A percentile compares a stretch with the other conserved stretches of the same genome.
Conservation (phyloP, 2,113 vertebrate genomes). For the Gracilinanus agilis region DNA sequence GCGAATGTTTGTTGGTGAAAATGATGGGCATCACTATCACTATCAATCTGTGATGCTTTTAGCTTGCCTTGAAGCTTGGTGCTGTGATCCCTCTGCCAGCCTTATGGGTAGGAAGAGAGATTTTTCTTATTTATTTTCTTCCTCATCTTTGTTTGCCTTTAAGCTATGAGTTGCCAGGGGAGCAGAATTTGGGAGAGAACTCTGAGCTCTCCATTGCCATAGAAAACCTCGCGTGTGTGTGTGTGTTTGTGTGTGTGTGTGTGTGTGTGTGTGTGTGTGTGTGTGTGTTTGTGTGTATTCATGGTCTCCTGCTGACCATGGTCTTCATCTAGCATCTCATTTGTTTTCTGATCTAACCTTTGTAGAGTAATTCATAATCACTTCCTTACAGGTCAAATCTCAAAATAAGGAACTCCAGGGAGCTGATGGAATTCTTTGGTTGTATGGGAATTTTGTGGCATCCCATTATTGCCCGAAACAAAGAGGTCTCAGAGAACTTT, state of each 20-base stretch:
- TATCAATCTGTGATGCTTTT: fast-evolving
- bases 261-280: too few species aligned
- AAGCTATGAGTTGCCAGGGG: not conserved
- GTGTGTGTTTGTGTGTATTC: too few species aligned
- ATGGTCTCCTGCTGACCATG: not conserved
- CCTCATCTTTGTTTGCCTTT: not conserved
- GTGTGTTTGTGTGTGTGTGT: too few species aligned
- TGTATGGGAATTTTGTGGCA: not conserved
- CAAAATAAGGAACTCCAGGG: not conserved
- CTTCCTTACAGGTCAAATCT: not conserved
- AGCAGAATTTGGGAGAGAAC: not conserved
- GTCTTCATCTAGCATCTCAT: not conserved
- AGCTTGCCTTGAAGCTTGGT: not conserved
- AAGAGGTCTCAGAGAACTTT: not conserved
- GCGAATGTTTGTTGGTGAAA: too few species aligned
- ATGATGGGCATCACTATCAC: fast-evolving
- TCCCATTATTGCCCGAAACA: not conserved
- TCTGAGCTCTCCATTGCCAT: not conserved
- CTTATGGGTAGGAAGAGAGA: not conserved
- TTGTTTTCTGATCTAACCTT: too few species aligned
- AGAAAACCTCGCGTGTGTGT: not conserved
- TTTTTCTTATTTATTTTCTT: not conserved
- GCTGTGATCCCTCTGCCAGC: not conserved
- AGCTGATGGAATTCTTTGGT: not conserved
- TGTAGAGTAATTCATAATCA: not conserved